Percentiles rank a stretch among this genome's conserved stretches.
These are phyloP conservation scores for Gymnobelideus leadbeateri DNA, from an alignment of 2,113 vertebrate species.

Conservation along the genomic window DNA sequence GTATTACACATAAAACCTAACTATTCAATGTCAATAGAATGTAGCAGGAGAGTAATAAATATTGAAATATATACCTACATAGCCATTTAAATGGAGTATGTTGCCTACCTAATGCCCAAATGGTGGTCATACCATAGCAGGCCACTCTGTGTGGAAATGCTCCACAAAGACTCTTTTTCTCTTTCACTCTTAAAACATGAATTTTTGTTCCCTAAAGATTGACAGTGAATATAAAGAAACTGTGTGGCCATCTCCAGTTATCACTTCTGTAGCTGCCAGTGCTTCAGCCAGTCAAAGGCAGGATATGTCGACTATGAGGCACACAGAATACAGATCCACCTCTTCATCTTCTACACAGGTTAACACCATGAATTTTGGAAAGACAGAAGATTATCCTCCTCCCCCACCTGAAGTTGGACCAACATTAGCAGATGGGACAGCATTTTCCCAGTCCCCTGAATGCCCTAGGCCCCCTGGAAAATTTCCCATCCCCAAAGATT, in stretches of 20 bases:
- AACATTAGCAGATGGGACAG: conserved; percentile 82
- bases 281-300: conserved; percentile 77
- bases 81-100: conserved; percentile 45
- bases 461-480: conserved; percentile 76
- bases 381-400: conserved; percentile 87
- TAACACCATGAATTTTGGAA: conserved; percentile 77
- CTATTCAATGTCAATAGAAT: conserved; percentile 54
- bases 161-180: background rate
- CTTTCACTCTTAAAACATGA: conserved; percentile 50
- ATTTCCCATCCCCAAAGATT: conserved; percentile 82
- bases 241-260: conserved; percentile 83
- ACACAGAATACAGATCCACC: conserved; percentile 64
- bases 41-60: conserved; percentile 33
- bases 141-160: background rate
- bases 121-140: conserved; percentile 21
- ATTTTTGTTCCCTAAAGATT: conserved; percentile 88
- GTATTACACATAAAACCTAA: conserved; percentile 30
- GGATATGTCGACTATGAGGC: conserved; percentile 75
- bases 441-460: conserved; percentile 85
- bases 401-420: conserved; percentile 87
- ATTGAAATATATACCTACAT: conserved; percentile 48
- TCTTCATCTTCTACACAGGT: conserved; percentile 72
- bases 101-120: conserved; percentile 36
- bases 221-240: conserved; percentile 86
- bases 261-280: conserved; percentile 81